Evolutionary conservation across 2,888 invertebrate genomes (phyloP).

Genomic region (Caenorhabditis zanzibari): DNA sequence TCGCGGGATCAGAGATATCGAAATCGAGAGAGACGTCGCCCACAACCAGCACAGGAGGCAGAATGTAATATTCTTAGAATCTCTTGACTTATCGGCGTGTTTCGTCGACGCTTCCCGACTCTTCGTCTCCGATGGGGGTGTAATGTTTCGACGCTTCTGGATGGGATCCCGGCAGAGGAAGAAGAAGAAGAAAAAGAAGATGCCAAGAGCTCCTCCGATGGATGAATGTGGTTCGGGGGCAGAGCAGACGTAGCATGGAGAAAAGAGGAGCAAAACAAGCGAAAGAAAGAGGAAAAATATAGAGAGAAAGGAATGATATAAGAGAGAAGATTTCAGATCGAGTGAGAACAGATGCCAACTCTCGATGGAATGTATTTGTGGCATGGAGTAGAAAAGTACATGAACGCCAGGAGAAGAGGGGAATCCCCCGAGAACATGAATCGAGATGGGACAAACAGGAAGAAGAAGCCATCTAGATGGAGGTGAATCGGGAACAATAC

Average conservation of each 20-base stretch:
- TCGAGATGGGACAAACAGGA: neutral
- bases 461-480: too few species aligned
- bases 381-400: conserved; percentile 7
- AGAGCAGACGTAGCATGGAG: conserved; percentile 52
- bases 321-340: conserved; percentile 37
- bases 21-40: conserved; percentile 50
- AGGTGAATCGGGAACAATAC: too few species aligned
- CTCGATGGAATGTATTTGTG: conserved; percentile 29
- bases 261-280: conserved; percentile 53
- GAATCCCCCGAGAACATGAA: conserved; percentile 10
- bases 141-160: conserved; percentile 44
- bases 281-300: conserved; percentile 17
- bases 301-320: conserved; percentile 29
- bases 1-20: conserved; percentile 21
- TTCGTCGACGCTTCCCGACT: conserved; percentile 50
- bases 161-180: conserved; percentile 18
- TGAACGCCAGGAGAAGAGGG: neutral
- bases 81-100: conserved; percentile 58
- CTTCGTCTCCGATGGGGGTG: conserved; percentile 51
- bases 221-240: conserved; percentile 61
- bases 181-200: conserved; percentile 22
- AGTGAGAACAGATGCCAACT: conserved; percentile 42
- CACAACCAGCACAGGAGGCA: conserved; percentile 47
- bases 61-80: conserved; percentile 64
- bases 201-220: conserved; percentile 12